Evolutionary conservation across 2,888 invertebrate genomes (phyloP), one percentile per base, ranked within the genome.

Genomic region (Bhutanitis thaidina): DNA sequence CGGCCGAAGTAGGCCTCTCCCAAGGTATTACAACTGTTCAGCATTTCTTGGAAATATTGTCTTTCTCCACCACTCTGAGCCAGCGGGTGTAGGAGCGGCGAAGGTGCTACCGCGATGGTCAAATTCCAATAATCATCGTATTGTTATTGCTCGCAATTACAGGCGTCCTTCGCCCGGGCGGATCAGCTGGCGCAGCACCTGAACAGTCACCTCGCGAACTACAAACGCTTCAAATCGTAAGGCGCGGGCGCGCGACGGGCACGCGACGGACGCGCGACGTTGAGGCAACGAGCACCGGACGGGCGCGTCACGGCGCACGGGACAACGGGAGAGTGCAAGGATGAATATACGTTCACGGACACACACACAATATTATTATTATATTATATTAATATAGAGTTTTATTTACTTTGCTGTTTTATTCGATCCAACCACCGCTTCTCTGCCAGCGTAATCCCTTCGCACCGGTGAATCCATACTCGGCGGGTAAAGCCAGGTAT

Each of bases 151-250:
- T n/a, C n/a, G n/a, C n/a, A 20, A 4, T 32, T 32, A 13, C 77
- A 86, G 86, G 86, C 85, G 0, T 87, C 88, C 0, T 90, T 90
- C 71, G 86, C 78, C 0, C 75, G 84, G 37, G 86, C 89, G 0
- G 87, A 89, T 40, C 87, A 88, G 9, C 61, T 90, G 1, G 90
- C 90, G 0, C 82, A 86, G 50, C 90, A 90, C 40, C 70, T 90
- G 2, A 90, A 90, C 82, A 90, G 90, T 53, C 90, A 90, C 60
- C 77, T 90, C 57, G 89, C 88, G 1, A 85, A 84, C 71, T 90
- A 90, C 74, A 87, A 86, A 56, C 82, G 86, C 1, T 71, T 87
- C 39, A 88, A 89, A 72, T 81, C 86, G 38, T 89, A 77, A 57
- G 32, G 37, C 37, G 30, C 30, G 40, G n/a, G 12, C 30, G 9